Evolutionary conservation across 2,888 invertebrate species (phyloP).

Genomic region (Idaea aversata): DNA sequence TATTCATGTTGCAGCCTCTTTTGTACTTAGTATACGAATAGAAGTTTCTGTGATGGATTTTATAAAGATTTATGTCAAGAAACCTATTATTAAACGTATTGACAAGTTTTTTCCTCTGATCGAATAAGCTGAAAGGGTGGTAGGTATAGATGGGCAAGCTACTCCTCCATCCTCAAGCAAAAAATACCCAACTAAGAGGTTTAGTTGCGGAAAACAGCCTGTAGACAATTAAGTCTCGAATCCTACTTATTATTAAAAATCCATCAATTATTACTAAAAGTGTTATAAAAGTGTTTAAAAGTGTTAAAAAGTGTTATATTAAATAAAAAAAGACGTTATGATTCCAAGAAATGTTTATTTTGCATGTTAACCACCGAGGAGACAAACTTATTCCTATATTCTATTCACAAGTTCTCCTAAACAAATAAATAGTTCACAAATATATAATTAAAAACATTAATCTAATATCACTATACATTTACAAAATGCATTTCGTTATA

Average conservation of each 20-base stretch:
- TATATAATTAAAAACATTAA: constrained; percentile 66
- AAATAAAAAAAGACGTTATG: constrained; percentile 11
- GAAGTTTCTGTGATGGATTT: constrained; percentile 1
- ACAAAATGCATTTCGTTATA: constrained; percentile 51
- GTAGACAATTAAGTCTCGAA: no score
- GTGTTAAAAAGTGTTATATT: no score
- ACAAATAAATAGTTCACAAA: constrained; percentile 74
- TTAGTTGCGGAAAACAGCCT: no score
- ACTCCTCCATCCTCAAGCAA: no score
- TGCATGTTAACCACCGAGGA: constrained; percentile 72
- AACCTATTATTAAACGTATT: background rate
- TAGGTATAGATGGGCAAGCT: no score
- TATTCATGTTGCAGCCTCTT: constrained; percentile 33
- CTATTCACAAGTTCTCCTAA: constrained; percentile 61
- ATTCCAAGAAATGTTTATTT: constrained; percentile 68
- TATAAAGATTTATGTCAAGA: background rate
- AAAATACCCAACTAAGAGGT: no score
- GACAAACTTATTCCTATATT: constrained; percentile 59
- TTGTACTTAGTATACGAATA: constrained; percentile 12
- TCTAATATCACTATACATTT: constrained; percentile 76
- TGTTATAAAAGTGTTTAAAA: no score
- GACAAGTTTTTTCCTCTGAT: background rate
- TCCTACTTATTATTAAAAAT: no score
- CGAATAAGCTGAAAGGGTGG: no score
- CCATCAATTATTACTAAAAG: no score